Evolutionary conservation across 1,140 invertebrate species (phyloP).

Genomic region (Contarinia nasturtii): DNA sequence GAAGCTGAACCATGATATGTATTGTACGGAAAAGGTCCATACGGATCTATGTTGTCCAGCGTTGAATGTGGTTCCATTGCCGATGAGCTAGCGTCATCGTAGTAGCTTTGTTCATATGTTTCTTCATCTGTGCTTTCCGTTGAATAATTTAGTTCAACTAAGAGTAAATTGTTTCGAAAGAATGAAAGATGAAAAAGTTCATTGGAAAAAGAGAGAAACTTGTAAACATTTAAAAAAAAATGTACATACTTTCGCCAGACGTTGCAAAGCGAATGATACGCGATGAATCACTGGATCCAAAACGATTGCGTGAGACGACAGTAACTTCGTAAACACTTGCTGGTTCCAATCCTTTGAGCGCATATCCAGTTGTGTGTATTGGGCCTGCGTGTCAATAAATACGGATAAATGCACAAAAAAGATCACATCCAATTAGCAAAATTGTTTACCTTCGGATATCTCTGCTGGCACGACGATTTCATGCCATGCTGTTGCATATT

Average conservation of each 20-base stretch:
- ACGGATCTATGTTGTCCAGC: too few relatives aligned
- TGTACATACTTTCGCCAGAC: conserved; percentile 33
- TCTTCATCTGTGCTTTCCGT: conserved; percentile 1
- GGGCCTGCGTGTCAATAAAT: conserved; percentile 23
- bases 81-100: background rate
- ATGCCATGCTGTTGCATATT: conserved; percentile 30
- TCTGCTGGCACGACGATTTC: conserved; percentile 43
- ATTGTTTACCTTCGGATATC: conserved; percentile 19
- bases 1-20: too few relatives aligned
- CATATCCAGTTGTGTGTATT: conserved; percentile 41
- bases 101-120: background rate
- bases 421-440: too few relatives aligned
- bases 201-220: background rate
- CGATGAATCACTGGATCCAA: conserved; percentile 45
- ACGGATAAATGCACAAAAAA: too few relatives aligned
- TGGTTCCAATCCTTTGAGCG: conserved; percentile 37
- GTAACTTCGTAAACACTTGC: conserved; percentile 43
- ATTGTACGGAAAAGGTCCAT: too few relatives aligned
- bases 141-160: background rate
- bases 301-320: conserved; percentile 43
- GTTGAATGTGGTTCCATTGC: too few relatives aligned
- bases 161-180: too few relatives aligned
- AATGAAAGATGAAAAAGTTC: background rate
- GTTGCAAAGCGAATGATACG: conserved; percentile 42
- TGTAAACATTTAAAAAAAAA: too few relatives aligned